Conservation (phyloP, 2,797 vertebrate genomes). For the Pangasius mekongensis region DNA sequence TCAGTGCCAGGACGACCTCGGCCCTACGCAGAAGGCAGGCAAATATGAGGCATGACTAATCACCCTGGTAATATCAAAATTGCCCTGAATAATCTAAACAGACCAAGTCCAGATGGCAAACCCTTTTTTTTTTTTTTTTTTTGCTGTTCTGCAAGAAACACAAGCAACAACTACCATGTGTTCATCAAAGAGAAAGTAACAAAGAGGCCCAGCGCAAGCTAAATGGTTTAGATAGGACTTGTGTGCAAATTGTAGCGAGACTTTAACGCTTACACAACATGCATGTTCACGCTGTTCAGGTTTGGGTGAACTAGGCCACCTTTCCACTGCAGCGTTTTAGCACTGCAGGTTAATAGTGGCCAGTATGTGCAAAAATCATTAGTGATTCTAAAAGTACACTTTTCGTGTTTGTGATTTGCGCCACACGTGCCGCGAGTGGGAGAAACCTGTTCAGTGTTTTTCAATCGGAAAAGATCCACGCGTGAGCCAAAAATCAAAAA, state of each 20-base stretch:
- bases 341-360: not conserved
- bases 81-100: constrained; percentile 55
- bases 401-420: not conserved
- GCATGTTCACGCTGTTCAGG: not conserved
- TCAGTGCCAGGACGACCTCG: constrained; percentile 12
- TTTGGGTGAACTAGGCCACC: not conserved
- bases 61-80: constrained; percentile 60
- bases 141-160: constrained; percentile 57
- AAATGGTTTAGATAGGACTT: constrained; percentile 29
- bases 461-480: not conserved
- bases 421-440: not conserved
- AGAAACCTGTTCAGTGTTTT: not conserved
- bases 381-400: not conserved
- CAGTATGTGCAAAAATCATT: not conserved
- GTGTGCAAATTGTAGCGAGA: constrained; percentile 13
- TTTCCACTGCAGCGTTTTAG: not conserved
- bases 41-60: constrained; percentile 62
- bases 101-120: constrained; percentile 67
- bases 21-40: constrained; percentile 49
- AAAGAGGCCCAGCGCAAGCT: constrained; percentile 35
- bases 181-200: constrained; percentile 62
- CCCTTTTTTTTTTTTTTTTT: constrained; percentile 40
- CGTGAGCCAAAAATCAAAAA: not conserved
- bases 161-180: constrained; percentile 67
- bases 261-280: not conserved